These are phyloP conservation scores for Choloepus hoffmanni DNA, from an alignment of 2,113 vertebrate genomes.

Conservation along the genomic window DNA sequence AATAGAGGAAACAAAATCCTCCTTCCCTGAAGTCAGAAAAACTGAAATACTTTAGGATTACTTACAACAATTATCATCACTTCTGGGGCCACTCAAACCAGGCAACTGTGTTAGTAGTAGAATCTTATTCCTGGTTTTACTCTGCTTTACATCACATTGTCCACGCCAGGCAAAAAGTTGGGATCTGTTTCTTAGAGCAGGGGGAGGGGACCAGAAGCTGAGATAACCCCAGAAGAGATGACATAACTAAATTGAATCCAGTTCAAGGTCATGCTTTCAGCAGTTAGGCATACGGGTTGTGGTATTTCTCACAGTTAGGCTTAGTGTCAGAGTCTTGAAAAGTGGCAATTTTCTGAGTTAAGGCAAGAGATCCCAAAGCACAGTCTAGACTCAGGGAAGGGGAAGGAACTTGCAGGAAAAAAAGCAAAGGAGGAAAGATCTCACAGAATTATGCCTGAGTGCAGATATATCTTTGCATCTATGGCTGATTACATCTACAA, in stretches of 20 bases:
- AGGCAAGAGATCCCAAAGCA: neutral
- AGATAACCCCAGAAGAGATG: neutral
- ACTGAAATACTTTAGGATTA: conserved; percentile 5
- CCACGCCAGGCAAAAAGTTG: neutral
- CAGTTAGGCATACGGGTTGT: neutral
- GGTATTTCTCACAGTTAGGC: neutral
- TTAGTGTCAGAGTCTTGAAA: neutral
- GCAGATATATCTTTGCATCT: neutral
- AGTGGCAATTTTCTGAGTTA: neutral
- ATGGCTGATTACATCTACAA: too few species aligned
- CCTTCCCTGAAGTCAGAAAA: conserved; percentile 8
- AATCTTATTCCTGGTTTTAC: neutral
- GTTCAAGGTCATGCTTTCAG: neutral
- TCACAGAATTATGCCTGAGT: neutral
- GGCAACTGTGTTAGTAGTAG: neutral
- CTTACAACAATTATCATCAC: conserved; percentile 1
- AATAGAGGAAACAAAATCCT: neutral
- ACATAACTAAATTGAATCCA: neutral
- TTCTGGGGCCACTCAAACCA: neutral
- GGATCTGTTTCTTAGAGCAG: neutral
- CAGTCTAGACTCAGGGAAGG: neutral
- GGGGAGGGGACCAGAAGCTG: neutral
- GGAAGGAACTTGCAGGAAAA: neutral
- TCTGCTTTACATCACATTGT: neutral
- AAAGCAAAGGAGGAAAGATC: neutral